Conservation (phyloP, 2,113 vertebrate species). For the Sceloporus tristichus region DNA sequence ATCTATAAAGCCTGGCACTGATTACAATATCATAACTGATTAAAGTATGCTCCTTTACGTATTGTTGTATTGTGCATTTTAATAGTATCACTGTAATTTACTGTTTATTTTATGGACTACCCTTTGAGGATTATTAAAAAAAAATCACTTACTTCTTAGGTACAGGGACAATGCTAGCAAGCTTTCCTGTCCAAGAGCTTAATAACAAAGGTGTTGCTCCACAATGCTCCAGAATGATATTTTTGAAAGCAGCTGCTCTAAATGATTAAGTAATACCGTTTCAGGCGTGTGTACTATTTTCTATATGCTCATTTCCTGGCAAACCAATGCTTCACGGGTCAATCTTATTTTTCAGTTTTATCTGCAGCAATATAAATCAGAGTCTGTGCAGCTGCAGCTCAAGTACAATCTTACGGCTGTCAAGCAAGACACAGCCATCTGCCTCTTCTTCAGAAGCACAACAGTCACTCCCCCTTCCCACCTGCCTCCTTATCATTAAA, state of each 20-base stretch:
- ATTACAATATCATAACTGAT: no score
- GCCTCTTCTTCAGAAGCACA: slow-evolving; percentile 6
- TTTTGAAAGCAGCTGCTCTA: background rate
- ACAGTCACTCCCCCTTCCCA: background rate
- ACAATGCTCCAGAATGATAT: background rate
- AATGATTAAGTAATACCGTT: background rate
- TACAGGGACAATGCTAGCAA: background rate
- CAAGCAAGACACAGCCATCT: slow-evolving; percentile 4
- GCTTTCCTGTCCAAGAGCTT: background rate
- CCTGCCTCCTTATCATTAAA: background rate
- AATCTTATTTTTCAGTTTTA: slow-evolving; percentile 4
- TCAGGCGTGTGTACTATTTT: background rate
- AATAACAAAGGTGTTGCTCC: background rate
- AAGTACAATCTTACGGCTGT: background rate
- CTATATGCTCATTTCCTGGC: background rate
- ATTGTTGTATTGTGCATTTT: no score
- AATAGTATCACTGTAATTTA: no score
- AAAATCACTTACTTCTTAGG: no score
- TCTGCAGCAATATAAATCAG: background rate
- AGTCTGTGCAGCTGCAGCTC: background rate
- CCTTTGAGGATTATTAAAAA: no score
- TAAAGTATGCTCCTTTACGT: no score
- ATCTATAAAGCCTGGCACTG: no score
- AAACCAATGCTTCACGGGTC: background rate
- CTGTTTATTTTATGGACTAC: no score